A percentile compares a stretch with the other conserved stretches of the same genome.
phyloP scores from a whole-genome alignment of 2,888 invertebrate genomes.

The Stegophylla sp. region DNA sequence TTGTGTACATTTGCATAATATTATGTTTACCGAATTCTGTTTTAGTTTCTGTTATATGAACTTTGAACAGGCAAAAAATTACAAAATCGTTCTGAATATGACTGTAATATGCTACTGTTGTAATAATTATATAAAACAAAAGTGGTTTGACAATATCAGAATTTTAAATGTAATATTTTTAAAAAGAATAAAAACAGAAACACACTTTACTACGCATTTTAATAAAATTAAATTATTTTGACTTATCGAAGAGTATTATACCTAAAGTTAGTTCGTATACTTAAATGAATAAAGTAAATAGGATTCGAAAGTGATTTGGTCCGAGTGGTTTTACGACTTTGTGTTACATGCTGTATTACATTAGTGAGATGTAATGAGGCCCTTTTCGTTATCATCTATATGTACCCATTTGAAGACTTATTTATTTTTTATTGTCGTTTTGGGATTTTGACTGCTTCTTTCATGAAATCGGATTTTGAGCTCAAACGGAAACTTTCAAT shows the following conservation, averaged over 20 bases:
- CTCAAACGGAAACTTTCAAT: conserved; percentile 30
- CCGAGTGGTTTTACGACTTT: conserved; percentile 51
- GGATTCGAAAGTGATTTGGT: conserved; percentile 49
- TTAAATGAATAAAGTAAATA: conserved; percentile 44
- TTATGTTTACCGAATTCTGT: neutral
- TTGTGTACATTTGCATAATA: neutral
- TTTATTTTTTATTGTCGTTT: conserved; percentile 47
- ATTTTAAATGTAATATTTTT: neutral
- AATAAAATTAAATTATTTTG: neutral
- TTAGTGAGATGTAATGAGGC: conserved; percentile 35
- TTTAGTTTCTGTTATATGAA: neutral
- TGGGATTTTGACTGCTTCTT: conserved; percentile 26
- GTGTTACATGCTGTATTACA: conserved; percentile 45
- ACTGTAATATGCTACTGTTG: neutral
- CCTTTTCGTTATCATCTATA: conserved; percentile 34
- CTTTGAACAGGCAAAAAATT: neutral
- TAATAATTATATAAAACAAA: neutral
- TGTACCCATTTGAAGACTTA: conserved; percentile 39
- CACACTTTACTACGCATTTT: neutral
- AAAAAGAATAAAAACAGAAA: neutral
- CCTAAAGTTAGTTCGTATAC: conserved; percentile 4
- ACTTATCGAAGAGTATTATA: conserved; percentile 14
- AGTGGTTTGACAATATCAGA: neutral
- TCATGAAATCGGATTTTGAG: conserved; percentile 43
- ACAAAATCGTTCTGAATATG: neutral